A percentile compares a stretch with the other conserved stretches of the same genome.
Conservation (phyloP, 2,888 invertebrate species). For the Arenicola marina region DNA sequence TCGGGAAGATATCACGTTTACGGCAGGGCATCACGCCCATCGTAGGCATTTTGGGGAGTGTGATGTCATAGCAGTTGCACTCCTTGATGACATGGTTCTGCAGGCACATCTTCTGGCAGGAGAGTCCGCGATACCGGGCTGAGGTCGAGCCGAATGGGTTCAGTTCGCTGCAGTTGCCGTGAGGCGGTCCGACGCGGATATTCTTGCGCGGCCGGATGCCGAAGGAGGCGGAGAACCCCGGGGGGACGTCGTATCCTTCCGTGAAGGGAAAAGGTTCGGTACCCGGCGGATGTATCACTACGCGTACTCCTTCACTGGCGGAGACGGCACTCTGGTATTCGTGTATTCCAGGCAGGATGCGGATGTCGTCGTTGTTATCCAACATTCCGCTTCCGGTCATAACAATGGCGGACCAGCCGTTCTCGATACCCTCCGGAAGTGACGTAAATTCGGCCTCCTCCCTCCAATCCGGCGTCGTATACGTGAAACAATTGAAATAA, state of each 20-base stretch:
- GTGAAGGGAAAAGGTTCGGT: conserved; percentile 34
- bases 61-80: conserved; percentile 29
- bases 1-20: conserved; percentile 24
- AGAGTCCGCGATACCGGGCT: conserved; percentile 25
- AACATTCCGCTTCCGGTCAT: conserved; percentile 35
- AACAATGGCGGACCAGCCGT: conserved; percentile 36
- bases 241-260: conserved; percentile 35
- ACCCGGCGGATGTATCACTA: conserved; percentile 35
- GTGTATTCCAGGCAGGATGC: conserved; percentile 33
- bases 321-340: conserved; percentile 33
- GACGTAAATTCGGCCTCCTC: neutral
- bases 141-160: conserved; percentile 25
- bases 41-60: conserved; percentile 21
- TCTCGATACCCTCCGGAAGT: conserved; percentile 34
- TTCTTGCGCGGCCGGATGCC: conserved; percentile 31
- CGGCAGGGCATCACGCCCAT: conserved; percentile 19
- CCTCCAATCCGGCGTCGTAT: conserved; percentile 15
- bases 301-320: conserved; percentile 32
- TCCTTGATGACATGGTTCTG: conserved; percentile 27
- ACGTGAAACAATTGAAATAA: conserved; percentile 38
- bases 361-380: conserved; percentile 28
- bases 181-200: conserved; percentile 29
- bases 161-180: conserved; percentile 30
- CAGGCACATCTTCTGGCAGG: conserved; percentile 35
- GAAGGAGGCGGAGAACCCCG: conserved; percentile 35